These are phyloP conservation scores for Folsomia manolachei DNA, from an alignment of 2,888 invertebrate species.

Conservation along the genomic window DNA sequence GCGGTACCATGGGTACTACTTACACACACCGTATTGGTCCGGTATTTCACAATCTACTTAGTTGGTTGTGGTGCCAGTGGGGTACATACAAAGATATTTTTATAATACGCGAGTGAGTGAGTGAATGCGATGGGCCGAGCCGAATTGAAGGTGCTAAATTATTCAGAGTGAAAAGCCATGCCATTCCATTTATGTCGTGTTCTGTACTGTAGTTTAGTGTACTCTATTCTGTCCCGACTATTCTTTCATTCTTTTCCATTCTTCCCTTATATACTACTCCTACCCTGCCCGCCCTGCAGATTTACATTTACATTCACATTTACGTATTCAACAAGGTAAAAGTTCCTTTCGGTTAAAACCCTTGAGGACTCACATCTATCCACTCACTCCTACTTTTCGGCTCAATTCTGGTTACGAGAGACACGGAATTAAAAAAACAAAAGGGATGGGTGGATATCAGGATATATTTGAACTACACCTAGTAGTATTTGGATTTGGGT, in stretches of 20 bases:
- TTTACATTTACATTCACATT: too few relatives aligned
- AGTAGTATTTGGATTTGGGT: too few relatives aligned
- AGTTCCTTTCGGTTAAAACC: too few relatives aligned
- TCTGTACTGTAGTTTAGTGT: neutral
- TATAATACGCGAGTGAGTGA: neutral
- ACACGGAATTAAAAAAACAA: neutral
- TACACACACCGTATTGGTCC: too few relatives aligned
- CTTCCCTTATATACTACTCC: neutral
- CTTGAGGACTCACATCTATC: too few relatives aligned
- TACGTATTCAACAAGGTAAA: too few relatives aligned
- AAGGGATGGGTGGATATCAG: neutral
- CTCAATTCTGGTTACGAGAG: neutral
- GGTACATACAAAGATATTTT: neutral
- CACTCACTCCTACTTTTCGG: too few relatives aligned
- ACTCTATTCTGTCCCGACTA: too few relatives aligned
- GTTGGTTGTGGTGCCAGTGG: too few relatives aligned
- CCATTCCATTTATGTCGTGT: neutral
- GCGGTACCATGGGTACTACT: too few relatives aligned
- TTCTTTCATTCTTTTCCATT: neutral
- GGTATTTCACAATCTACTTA: too few relatives aligned
- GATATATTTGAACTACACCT: too few relatives aligned
- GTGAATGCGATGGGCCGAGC: neutral
- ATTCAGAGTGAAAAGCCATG: neutral
- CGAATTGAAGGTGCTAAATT: conserved; percentile 5
- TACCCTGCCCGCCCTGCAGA: neutral